A percentile compares a stretch with the other conserved stretches of the same genome.
These are phyloP conservation scores for Irena cyanogastra DNA, from an alignment of 2,113 vertebrate species.

Conservation along the genomic window DNA sequence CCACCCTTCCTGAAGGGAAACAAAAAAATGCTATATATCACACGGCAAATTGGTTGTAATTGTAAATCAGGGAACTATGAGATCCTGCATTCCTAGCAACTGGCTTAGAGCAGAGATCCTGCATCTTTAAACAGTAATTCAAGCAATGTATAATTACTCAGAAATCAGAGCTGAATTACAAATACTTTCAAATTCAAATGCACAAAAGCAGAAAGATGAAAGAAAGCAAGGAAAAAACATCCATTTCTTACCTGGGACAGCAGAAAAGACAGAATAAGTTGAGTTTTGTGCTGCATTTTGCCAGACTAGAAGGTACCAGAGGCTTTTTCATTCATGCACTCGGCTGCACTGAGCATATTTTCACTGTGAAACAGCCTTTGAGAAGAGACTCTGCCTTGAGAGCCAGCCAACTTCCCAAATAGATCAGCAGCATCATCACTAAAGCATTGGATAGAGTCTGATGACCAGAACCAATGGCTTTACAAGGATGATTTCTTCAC, in stretches of 20 bases:
- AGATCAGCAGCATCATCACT: slow-evolving; percentile 94
- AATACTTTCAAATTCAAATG: slow-evolving; percentile 60
- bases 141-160: slow-evolving; percentile 26
- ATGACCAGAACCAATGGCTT: slow-evolving; percentile 96
- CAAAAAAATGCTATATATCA: slow-evolving; percentile 39
- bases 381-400: slow-evolving; percentile 85
- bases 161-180: slow-evolving; percentile 61
- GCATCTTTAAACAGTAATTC: slow-evolving; percentile 34
- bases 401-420: slow-evolving; percentile 93
- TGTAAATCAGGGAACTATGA: slow-evolving; percentile 25
- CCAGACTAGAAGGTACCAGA: slow-evolving; percentile 84
- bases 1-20: background rate
- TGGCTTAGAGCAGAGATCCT: slow-evolving; percentile 41
- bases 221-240: background rate
- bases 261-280: slow-evolving; percentile 84
- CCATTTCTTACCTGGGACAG: slow-evolving; percentile 89
- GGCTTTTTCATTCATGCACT: slow-evolving; percentile 85
- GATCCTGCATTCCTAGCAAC: slow-evolving; percentile 38
- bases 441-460: slow-evolving; percentile 88
- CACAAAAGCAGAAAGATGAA: background rate
- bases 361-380: slow-evolving; percentile 90
- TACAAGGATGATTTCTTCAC: slow-evolving; percentile 87
- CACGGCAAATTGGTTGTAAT: slow-evolving; percentile 36
- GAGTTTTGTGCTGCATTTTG: slow-evolving; percentile 87
- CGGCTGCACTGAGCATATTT: slow-evolving; percentile 96